These are phyloP conservation scores for Melanerpes formicivorus DNA, from an alignment of 2,113 vertebrate genomes.

Conservation along the genomic window DNA sequence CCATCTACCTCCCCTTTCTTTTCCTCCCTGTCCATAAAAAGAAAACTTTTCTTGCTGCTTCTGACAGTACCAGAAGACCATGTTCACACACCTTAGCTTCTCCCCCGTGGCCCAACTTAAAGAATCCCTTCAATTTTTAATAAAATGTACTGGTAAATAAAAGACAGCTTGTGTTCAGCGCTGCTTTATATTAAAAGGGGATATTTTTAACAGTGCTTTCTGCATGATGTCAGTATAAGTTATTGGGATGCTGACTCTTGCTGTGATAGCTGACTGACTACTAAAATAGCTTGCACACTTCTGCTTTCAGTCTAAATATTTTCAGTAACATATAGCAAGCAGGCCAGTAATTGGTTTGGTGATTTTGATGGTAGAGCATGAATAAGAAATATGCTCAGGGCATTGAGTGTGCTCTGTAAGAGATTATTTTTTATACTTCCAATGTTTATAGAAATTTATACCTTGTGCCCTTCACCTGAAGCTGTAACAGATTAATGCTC, in stretches of 20 bases:
- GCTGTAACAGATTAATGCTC: background rate
- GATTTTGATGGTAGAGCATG: background rate
- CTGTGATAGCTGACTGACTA: background rate
- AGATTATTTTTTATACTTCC: background rate
- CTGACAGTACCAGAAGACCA: background rate
- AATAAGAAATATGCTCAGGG: background rate
- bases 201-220: background rate
- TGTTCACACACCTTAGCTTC: background rate
- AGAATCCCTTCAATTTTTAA: background rate
- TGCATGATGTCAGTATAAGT: background rate
- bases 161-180: background rate
- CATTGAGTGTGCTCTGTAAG: background rate
- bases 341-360: background rate
- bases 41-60: background rate
- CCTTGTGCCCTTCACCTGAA: background rate
- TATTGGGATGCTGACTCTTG: background rate
- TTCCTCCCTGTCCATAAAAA: background rate
- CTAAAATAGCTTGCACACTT: conserved; percentile 4
- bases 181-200: background rate
- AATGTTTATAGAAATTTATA: background rate
- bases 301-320: conserved; percentile 7
- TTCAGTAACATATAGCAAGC: background rate
- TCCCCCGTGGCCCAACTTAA: background rate
- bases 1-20: background rate
- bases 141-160: background rate